Percentiles rank a stretch among this genome's conserved stretches.
phyloP scores from a whole-genome alignment of 2,888 invertebrate genomes.

The Biston betularia region DNA sequence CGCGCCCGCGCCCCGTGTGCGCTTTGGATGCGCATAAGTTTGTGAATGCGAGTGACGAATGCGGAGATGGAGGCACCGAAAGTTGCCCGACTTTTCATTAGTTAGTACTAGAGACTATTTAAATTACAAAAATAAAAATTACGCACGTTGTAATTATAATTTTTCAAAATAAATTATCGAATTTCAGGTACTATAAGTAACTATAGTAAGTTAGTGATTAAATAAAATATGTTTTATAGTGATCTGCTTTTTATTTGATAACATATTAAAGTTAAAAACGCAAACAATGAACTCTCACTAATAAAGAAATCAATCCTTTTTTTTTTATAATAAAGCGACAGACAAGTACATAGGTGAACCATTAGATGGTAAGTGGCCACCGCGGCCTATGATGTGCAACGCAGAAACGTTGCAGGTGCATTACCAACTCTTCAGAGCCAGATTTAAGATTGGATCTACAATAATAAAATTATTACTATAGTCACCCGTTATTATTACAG shows the following conservation, averaged over 20 bases:
- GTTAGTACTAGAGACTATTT: conserved; percentile 79
- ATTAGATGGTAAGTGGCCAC: too few species aligned
- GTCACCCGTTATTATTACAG: too few species aligned
- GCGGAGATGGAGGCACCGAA: conserved; percentile 51
- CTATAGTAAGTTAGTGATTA: conserved; percentile 51
- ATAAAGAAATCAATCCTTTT: too few species aligned
- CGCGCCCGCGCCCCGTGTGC: conserved; percentile 50
- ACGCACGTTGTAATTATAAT: conserved; percentile 81
- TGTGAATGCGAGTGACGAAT: conserved; percentile 48
- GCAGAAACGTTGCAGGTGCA: too few species aligned
- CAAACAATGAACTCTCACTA: too few species aligned
- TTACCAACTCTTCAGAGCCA: too few species aligned
- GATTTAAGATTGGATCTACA: too few species aligned
- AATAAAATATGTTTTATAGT: conserved; percentile 74
- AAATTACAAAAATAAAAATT: conserved; percentile 79
- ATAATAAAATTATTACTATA: too few species aligned
- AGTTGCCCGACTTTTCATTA: conserved; percentile 69
- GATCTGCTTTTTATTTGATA: conserved; percentile 46
- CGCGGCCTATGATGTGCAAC: too few species aligned
- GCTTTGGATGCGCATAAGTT: conserved; percentile 49
- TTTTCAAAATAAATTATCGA: conserved; percentile 83
- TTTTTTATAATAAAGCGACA: too few species aligned
- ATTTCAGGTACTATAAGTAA: conserved; percentile 83
- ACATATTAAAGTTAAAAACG: too few species aligned
- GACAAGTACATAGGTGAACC: too few species aligned